These are phyloP conservation scores for Enteromius radiatus DNA, from an alignment of 2,797 vertebrate genomes.

Conservation along the genomic window DNA sequence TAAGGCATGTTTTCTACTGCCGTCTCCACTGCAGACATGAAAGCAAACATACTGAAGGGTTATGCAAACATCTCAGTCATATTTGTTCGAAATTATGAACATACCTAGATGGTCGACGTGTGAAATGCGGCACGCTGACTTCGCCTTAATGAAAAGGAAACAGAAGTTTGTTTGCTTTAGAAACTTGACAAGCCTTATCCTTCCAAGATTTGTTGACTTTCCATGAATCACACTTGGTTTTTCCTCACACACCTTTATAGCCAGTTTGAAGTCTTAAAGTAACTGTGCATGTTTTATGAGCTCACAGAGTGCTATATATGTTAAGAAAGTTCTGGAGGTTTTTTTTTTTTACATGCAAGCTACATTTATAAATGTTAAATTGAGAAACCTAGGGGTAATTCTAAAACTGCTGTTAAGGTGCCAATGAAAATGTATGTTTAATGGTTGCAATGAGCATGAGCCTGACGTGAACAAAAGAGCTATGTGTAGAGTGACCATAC, in stretches of 20 bases:
- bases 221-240: slow-evolving; percentile 51
- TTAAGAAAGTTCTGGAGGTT: slow-evolving; percentile 31
- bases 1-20: slow-evolving; percentile 61
- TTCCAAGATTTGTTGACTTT: slow-evolving; percentile 55
- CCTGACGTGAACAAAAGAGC: slow-evolving; percentile 46
- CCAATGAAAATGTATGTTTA: slow-evolving; percentile 47
- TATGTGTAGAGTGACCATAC: slow-evolving; percentile 36
- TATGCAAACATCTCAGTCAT: slow-evolving; percentile 70
- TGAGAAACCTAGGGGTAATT: slow-evolving; percentile 18
- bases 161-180: slow-evolving; percentile 60
- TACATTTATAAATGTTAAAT: slow-evolving; percentile 53
- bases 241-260: slow-evolving; percentile 37
- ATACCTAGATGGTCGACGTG: slow-evolving; percentile 63
- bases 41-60: slow-evolving; percentile 74
- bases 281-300: slow-evolving; percentile 41
- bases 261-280: slow-evolving; percentile 3
- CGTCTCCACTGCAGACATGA: slow-evolving; percentile 70
- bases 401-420: slow-evolving; percentile 37
- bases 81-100: slow-evolving; percentile 41
- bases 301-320: slow-evolving; percentile 36
- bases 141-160: slow-evolving; percentile 53
- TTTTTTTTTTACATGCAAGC: slow-evolving; percentile 31
- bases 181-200: slow-evolving; percentile 53
- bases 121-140: slow-evolving; percentile 70
- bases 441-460: slow-evolving; percentile 45